phyloP scores from a whole-genome alignment of 2,888 invertebrate species.

The Scotopteryx bipunctaria region DNA sequence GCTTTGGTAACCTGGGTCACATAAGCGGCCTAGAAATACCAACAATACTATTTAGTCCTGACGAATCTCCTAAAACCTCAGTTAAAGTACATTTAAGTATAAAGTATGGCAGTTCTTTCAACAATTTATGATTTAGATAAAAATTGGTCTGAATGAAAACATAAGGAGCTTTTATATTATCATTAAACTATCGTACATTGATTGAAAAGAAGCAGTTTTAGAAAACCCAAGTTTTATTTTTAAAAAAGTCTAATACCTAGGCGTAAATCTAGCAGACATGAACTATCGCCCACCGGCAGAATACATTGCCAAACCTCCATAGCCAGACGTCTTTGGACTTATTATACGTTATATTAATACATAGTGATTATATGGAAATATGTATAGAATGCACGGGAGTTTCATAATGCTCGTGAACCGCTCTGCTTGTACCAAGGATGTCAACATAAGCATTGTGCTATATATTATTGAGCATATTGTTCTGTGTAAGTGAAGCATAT shows the following conservation, averaged over 20 bases:
- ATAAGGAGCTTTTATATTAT: slow-evolving; percentile 58
- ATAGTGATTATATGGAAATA: slow-evolving; percentile 12
- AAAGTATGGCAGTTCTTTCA: slow-evolving; percentile 79
- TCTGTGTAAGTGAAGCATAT: slow-evolving; percentile 35
- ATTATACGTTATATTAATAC: neutral
- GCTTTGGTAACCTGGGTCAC: neutral
- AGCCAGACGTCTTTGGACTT: slow-evolving; percentile 10
- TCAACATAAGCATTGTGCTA: slow-evolving; percentile 18
- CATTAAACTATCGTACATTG: slow-evolving; percentile 63
- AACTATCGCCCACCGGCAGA: slow-evolving; percentile 12
- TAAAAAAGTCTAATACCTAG: slow-evolving; percentile 72
- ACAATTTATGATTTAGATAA: slow-evolving; percentile 74
- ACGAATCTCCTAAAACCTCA: slow-evolving; percentile 3
- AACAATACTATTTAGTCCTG: neutral
- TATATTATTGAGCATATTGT: slow-evolving; percentile 35
- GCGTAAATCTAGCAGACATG: slow-evolving; percentile 41
- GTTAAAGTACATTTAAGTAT: slow-evolving; percentile 42
- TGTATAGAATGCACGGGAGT: slow-evolving; percentile 6
- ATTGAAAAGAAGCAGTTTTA: slow-evolving; percentile 78
- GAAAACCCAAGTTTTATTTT: slow-evolving; percentile 68
- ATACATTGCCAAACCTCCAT: slow-evolving; percentile 11
- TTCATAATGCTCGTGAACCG: too few relatives aligned
- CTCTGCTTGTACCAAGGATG: slow-evolving; percentile 40
- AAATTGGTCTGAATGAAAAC: slow-evolving; percentile 78
- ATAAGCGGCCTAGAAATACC: neutral